Evolutionary conservation across 2,888 invertebrate genomes (phyloP), one percentile per base, ranked within the genome.

Genomic region (Microplitis deprimator): DNA sequence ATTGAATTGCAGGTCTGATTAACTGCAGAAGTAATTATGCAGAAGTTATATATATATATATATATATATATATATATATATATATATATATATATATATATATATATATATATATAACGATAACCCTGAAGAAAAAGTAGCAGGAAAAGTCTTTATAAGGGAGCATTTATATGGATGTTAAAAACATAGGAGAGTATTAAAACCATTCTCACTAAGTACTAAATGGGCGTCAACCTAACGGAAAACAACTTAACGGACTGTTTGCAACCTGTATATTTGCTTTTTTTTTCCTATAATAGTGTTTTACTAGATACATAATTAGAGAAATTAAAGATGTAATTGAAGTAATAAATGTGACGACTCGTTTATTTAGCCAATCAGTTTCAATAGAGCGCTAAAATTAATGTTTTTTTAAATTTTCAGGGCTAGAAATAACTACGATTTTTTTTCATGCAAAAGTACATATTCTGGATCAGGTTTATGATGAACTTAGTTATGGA

Each of bases 171-270:
- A 29, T 65, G 29, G 10, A 65, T 29, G 29, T 65, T 65, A 65
- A 20, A 65, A 65, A 29, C 29, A 29, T 65, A 65, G 65, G 38
- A 65, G 65, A 65, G 65, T 8, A 65, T 65, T 20, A n/a, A 65
- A 65, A 65, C 65, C 16, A 65, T 74, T 68, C 68, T 68, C n/a
- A 38, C 65, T 76, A 71, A 65, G 70, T 61, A 71, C 64, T 70
- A 62, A 76, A 76, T 70, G 68, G 59, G 65, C 64, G 65, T 76
- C 41, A 76, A 70, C 64, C 64, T 65, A 71, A 76, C 65, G 71
- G 71, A 65, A 41, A 76, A 68, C 69, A 70, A 71, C 76, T 76
- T 71, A 71, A 76, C 76, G 65, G 76, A 65, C 64, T 71, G 69
- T 69, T 62, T 62, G 62, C 41, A 70, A 64, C 69, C 71, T 71